Base-by-base conservation (phyloP, 2,888 invertebrate species). In the Cephalotes varians region DNA sequence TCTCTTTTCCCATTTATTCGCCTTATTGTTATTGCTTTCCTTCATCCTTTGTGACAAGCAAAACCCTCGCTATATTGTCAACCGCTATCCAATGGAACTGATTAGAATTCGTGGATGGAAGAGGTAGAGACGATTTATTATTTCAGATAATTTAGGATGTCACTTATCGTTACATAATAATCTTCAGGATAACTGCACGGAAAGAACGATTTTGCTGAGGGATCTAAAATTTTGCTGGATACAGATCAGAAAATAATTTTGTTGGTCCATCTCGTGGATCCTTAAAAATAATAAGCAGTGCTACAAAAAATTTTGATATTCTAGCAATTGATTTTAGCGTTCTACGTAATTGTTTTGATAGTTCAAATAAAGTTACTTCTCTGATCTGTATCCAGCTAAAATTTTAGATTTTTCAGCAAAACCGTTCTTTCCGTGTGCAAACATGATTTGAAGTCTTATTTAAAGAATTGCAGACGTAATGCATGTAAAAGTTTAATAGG, bases 21-120 rank as follows among this genome's bases (percentile, higher is more conserved):
- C 40, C 37, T 34, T 47, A 47, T 9, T 56, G 10, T 69, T 72
- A 71, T 69, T 67, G 49, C 49, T 37, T 69, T 54, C 12, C 15
- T 49, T 81, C 37, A 60, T 58, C 37, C 47, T 74, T 49, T 47
- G 34, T 77, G 74, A 58, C 71, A 71, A 64, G 40, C 65, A 83
- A 73, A 79, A 82, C 67, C 79, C 56, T 58, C 31, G 9, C 56
- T 7, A 40, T 12, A 80, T 58, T 62, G 77, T 74, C 82, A 81
- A 82, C 65, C 86, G 47, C 64, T 71, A 67, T 79, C 85, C 69
- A 87, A 86, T 89, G 82, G 51, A 64, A 81, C 72, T 83, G 90
- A 90, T 90, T 90, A 86, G 76, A 89, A 90, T 89, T 89, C 84
- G 87, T 85, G 79, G 77, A 62, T 37, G 74, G 25, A 49, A 34